Conservation (phyloP, 2,797 vertebrate species). For the Poecilia wingei region DNA sequence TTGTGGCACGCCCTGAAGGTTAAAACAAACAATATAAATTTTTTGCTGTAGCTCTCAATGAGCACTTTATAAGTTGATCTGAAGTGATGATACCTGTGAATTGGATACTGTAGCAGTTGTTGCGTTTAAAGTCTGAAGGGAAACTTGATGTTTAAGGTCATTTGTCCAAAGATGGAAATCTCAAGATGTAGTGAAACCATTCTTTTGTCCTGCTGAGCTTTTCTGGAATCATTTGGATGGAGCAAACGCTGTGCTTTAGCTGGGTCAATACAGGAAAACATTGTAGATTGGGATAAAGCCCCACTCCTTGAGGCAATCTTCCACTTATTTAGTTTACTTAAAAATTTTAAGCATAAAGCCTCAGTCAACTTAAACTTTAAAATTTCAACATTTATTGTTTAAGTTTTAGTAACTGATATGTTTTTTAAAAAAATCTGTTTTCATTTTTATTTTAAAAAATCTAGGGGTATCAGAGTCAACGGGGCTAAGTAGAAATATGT, state of each 20-base stretch:
- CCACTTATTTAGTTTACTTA: slow-evolving; percentile 6
- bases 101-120: not conserved
- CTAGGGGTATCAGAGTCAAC: too few relatives aligned
- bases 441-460: too few relatives aligned
- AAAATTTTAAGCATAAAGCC: not conserved
- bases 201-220: slow-evolving; percentile 29
- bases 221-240: slow-evolving; percentile 15
- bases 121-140: slow-evolving; percentile 7
- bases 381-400: too few relatives aligned
- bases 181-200: slow-evolving; percentile 38
- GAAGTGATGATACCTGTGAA: not conserved
- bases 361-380: not conserved
- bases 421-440: too few relatives aligned
- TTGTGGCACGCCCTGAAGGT: slow-evolving; percentile 37
- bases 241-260: slow-evolving; percentile 15
- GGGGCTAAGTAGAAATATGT: not conserved
- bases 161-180: slow-evolving; percentile 12
- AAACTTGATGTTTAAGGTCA: not conserved
- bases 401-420: not conserved
- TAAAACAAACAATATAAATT: slow-evolving; percentile 52
- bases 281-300: not conserved
- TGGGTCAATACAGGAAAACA: not conserved
- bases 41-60: slow-evolving; percentile 28
- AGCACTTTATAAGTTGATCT: slow-evolving; percentile 1
- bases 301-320: not conserved